Evolutionary conservation across 2,888 invertebrate species (phyloP).

Genomic region (Lasioglossum malachurum): DNA sequence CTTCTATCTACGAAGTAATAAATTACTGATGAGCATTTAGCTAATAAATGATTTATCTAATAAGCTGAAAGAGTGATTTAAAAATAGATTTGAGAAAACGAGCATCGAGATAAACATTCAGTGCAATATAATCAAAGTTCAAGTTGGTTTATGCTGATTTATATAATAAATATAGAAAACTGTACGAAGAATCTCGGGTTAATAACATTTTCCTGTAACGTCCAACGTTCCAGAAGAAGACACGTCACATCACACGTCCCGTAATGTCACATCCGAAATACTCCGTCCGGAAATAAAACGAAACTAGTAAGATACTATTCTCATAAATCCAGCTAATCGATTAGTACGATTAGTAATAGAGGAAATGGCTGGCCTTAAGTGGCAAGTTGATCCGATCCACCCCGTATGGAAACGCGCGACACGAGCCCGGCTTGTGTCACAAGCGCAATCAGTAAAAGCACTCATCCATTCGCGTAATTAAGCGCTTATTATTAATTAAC

Average conservation of each 20-base stretch:
- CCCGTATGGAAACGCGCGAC: conserved; percentile 28
- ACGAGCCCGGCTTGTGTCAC: conserved; percentile 37
- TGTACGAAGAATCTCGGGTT: not conserved
- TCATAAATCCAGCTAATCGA: not conserved
- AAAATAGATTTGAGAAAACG: too few relatives aligned
- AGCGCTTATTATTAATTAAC: conserved; percentile 76
- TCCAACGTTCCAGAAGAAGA: not conserved
- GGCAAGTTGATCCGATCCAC: conserved; percentile 20
- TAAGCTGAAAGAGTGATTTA: too few relatives aligned
- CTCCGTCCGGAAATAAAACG: not conserved
- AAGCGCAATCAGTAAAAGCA: conserved; percentile 69
- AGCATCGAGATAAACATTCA: not conserved
- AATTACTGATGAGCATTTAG: too few relatives aligned
- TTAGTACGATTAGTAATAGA: not conserved
- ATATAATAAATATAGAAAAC: not conserved
- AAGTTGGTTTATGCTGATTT: not conserved
- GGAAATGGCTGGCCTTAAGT: not conserved
- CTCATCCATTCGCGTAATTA: conserved; percentile 74
- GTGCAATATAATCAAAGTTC: not conserved
- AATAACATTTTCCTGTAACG: not conserved
- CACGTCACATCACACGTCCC: not conserved
- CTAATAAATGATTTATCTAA: too few relatives aligned
- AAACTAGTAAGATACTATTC: not conserved
- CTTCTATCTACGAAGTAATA: too few relatives aligned
- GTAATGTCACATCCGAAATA: not conserved